Evolutionary conservation across 2,113 vertebrate species (phyloP).

Genomic region (Corythaeola cristata): DNA sequence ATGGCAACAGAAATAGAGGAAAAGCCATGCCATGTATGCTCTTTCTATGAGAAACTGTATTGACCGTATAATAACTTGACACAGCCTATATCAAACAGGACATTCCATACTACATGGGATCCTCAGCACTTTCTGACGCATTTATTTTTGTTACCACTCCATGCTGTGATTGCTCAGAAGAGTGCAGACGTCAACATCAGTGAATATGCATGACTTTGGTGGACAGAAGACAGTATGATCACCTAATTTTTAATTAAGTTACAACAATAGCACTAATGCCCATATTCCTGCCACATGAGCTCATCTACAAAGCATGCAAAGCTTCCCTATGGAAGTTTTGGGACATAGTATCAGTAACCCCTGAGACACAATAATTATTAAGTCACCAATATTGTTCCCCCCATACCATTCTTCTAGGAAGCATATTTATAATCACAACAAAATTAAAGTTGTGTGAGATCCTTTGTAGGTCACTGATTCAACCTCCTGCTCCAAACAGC

Average conservation of each 20-base stretch:
- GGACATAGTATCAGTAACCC: neutral
- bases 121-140: neutral
- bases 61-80: neutral
- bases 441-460: neutral
- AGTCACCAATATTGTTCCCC: neutral
- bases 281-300: neutral
- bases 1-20: neutral
- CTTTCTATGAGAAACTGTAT: neutral
- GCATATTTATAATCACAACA: neutral
- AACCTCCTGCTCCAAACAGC: neutral
- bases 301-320: neutral
- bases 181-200: neutral
- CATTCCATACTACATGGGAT: neutral
- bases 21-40: neutral
- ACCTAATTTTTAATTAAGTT: constrained; percentile 25
- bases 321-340: neutral
- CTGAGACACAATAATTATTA: neutral
- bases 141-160: neutral
- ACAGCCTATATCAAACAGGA: neutral
- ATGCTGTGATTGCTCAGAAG: neutral
- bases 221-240: neutral
- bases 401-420: neutral
- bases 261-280: neutral
- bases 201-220: neutral
- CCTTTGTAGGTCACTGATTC: neutral